Evolutionary conservation across 2,113 vertebrate species (phyloP).

Genomic region (Lycaon pictus): DNA sequence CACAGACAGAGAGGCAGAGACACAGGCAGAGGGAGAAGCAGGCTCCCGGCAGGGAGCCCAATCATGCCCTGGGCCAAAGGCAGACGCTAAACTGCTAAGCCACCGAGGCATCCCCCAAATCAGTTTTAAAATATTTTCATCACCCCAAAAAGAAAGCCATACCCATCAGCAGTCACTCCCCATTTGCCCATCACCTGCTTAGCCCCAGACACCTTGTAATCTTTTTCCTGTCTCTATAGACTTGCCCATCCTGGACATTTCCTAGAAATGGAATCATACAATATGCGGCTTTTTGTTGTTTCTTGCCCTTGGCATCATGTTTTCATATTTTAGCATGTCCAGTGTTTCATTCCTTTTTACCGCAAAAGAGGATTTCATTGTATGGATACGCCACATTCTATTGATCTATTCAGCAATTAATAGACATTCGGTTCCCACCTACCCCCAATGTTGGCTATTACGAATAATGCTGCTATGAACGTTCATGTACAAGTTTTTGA

Average conservation of each 20-base stretch:
- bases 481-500: neutral
- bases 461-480: neutral
- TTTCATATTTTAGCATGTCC: neutral
- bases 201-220: neutral
- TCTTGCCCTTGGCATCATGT: neutral
- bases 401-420: neutral
- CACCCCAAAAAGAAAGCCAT: neutral
- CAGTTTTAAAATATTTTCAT: neutral
- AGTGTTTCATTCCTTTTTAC: neutral
- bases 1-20: no score
- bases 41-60: no score
- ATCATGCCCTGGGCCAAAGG: no score
- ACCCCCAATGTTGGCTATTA: neutral
- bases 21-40: no score
- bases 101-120: no score
- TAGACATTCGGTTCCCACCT: neutral
- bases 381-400: neutral
- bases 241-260: neutral
- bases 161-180: neutral
- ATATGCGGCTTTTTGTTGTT: neutral
- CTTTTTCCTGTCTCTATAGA: neutral
- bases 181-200: neutral
- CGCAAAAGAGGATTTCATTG: neutral
- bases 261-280: neutral
- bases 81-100: no score